These are phyloP conservation scores for Diarsia dahlii DNA, from an alignment of 2,888 invertebrate genomes.

Conservation along the genomic window DNA sequence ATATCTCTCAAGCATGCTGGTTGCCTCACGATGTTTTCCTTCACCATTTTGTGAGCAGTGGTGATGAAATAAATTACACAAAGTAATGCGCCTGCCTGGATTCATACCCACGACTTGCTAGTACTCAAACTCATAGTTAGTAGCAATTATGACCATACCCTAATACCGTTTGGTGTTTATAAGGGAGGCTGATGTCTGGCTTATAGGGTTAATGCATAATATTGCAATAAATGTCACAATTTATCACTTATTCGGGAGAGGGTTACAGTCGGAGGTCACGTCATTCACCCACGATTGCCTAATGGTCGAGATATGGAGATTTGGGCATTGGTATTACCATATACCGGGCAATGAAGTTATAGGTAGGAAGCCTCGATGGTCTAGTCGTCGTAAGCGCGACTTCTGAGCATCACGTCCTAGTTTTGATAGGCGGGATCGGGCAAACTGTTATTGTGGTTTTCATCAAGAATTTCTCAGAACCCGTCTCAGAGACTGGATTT, in stretches of 20 bases:
- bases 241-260: slow-evolving; percentile 19
- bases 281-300: slow-evolving; percentile 31
- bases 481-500: neutral
- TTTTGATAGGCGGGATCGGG: neutral
- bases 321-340: neutral
- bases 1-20: too few species aligned
- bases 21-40: too few species aligned
- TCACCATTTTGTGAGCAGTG: too few species aligned
- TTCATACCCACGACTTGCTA: too few species aligned
- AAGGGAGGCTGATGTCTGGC: slow-evolving; percentile 36
- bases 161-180: neutral
- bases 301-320: slow-evolving; percentile 17
- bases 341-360: neutral
- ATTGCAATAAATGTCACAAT: slow-evolving; percentile 51
- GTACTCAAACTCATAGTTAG: neutral
- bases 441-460: neutral
- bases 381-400: neutral
- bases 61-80: too few species aligned
- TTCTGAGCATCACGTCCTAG: too few species aligned
- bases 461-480: neutral
- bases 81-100: too few species aligned
- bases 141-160: slow-evolving; percentile 14
- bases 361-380: neutral
- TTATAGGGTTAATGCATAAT: slow-evolving; percentile 43
- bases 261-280: slow-evolving; percentile 26